Evolutionary conservation across 2,113 vertebrate species (phyloP), one percentile per base, ranked within the genome.

Genomic region (Pleuronectes platessa): DNA sequence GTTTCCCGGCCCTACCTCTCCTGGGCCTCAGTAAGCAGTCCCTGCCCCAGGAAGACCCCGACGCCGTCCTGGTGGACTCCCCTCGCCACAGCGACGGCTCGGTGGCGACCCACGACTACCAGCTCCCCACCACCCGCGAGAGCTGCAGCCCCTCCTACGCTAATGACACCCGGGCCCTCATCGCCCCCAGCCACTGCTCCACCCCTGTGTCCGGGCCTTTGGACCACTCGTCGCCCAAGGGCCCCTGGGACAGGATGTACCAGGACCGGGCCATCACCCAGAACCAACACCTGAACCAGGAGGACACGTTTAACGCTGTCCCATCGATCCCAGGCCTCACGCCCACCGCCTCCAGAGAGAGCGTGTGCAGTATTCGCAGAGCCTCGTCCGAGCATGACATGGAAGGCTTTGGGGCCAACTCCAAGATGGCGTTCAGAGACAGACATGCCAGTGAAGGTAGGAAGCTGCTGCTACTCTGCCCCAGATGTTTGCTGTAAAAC

Each of bases 371-470:
- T 11, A 95, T 99, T 66, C 94, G 97, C 45, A 95, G 97, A 81
- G 97, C 97, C 0, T 99, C 98, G 61, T 99, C 98, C 0, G 95
- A 97, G 15, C 97, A 98, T 2, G 96, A 99, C 84, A 96, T 99
- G 61, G 96, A 98, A 92, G 96, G 96, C 77, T 97, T 97, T 84
- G 94, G 87, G 40, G 71, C 94, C 77, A 95, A 97, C 49, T 93
- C 95, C 81, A 97, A 97, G 91, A 86, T 79, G 68, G 68, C 91
- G 65, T 99, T 98, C 93, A 96, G 97, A 90, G 97, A 97, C 83
- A 94, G 97, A 37, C 98, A 99, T 0, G 96, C 97, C 83, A 99
- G 97, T 20, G 97, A 99, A 99, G 98, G 98, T 99, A 97, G 20
- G 88, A 68, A 58, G 35, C 35, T 37, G 8, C 9, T 9, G 35